Evolutionary conservation across 2,797 vertebrate species (phyloP).

Genomic region (Alfaro cultratus): DNA sequence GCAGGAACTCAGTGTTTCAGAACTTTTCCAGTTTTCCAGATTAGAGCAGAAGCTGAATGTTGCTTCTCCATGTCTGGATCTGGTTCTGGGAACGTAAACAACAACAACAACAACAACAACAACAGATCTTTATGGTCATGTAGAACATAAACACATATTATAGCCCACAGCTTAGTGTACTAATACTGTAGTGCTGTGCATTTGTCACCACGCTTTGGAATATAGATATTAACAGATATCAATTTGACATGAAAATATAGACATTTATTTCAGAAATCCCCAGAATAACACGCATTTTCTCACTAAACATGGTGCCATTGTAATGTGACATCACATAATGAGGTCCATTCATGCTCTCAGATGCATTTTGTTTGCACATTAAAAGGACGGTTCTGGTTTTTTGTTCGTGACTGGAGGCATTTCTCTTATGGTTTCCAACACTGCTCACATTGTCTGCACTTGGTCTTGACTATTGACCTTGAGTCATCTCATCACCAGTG

Average conservation of each 20-base stretch:
- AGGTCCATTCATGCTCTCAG: constrained; percentile 51
- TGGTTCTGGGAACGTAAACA: no score
- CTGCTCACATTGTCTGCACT: constrained; percentile 17
- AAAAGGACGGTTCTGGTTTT: neutral
- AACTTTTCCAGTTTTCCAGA: no score
- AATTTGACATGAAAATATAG: neutral
- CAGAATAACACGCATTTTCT: constrained; percentile 7
- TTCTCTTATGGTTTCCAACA: constrained; percentile 19
- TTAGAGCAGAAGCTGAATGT: no score
- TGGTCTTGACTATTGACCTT: constrained; percentile 32
- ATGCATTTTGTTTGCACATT: constrained; percentile 46
- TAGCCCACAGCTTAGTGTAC: neutral
- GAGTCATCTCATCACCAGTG: constrained; percentile 29
- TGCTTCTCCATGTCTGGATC: no score
- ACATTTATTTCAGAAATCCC: constrained; percentile 28
- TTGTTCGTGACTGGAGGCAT: neutral
- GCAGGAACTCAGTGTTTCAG: no score
- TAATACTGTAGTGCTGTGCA: neutral
- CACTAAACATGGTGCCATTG: constrained; percentile 8
- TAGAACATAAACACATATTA: neutral
- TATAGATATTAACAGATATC: neutral
- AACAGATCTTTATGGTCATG: neutral
- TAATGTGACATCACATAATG: constrained; percentile 32
- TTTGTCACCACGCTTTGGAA: neutral
- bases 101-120: no score